A percentile compares a stretch with the other conserved stretches of the same genome.
These are phyloP conservation scores for Apostichopus californicus DNA, from an alignment of 35 echinoderm and acorn worm species.

Conservation along the genomic window DNA sequence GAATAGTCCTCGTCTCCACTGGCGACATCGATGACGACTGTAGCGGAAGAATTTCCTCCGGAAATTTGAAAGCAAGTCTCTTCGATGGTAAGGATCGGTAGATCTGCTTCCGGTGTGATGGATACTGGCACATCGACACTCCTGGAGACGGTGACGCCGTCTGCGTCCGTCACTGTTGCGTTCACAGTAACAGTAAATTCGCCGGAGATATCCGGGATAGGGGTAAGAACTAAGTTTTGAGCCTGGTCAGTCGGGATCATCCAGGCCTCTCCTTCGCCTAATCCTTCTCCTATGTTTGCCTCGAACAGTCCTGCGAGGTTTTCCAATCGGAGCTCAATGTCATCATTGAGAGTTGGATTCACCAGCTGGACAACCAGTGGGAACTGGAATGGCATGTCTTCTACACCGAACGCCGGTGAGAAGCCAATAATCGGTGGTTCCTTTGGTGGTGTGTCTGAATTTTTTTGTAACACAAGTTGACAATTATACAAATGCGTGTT, in stretches of 20 bases:
- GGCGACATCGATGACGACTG: neutral
- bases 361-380: neutral
- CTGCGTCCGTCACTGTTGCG: constrained; percentile 2
- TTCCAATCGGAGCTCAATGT: neutral
- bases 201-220: neutral
- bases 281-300: neutral
- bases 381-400: neutral
- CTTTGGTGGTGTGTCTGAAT: constrained; percentile 26
- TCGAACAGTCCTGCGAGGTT: neutral
- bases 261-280: neutral
- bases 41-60: neutral
- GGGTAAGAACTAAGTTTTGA: neutral
- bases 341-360: neutral
- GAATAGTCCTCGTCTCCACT: neutral
- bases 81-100: neutral
- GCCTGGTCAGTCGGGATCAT: neutral
- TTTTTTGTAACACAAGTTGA: neutral
- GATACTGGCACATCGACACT: neutral
- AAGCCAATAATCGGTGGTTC: constrained; percentile 14
- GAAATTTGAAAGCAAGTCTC: neutral
- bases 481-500: no score
- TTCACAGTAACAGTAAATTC: constrained; percentile 2
- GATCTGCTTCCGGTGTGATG: neutral
- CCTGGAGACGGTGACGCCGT: neutral
- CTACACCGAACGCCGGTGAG: neutral